These are phyloP conservation scores for Fregata magnificens DNA, from an alignment of 2,113 vertebrate species.

Conservation along the genomic window DNA sequence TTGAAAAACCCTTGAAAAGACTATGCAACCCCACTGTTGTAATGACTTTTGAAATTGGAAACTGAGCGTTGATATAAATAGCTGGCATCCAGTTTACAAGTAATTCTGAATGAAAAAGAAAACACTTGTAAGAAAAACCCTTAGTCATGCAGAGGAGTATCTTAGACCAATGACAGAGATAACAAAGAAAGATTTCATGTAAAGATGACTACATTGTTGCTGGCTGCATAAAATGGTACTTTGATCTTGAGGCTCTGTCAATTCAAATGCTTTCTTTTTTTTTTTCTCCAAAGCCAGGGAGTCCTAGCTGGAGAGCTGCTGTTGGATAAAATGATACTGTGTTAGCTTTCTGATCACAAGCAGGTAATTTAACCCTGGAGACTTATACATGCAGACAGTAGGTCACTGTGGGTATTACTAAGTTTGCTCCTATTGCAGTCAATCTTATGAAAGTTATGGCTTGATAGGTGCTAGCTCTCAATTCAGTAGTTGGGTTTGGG, in stretches of 20 bases:
- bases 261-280: neutral
- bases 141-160: neutral
- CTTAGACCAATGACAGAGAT: neutral
- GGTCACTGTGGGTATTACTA: neutral
- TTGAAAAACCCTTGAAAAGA: neutral
- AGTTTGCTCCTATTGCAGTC: neutral
- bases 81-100: neutral
- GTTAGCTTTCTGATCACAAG: neutral
- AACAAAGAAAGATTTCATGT: neutral
- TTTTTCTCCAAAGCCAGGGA: neutral
- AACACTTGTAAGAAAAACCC: neutral
- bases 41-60: neutral
- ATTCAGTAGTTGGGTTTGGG: neutral
- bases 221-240: neutral
- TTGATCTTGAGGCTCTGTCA: neutral
- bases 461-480: neutral
- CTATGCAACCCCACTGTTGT: neutral
- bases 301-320: neutral
- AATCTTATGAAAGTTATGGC: neutral
- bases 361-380: neutral
- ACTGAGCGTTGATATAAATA: neutral
- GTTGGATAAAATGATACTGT: neutral
- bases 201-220: neutral
- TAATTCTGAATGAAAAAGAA: neutral
- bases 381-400: fast-evolving